Evolutionary conservation across 2,113 vertebrate genomes (phyloP).

Genomic region (Salvelinus namaycush): DNA sequence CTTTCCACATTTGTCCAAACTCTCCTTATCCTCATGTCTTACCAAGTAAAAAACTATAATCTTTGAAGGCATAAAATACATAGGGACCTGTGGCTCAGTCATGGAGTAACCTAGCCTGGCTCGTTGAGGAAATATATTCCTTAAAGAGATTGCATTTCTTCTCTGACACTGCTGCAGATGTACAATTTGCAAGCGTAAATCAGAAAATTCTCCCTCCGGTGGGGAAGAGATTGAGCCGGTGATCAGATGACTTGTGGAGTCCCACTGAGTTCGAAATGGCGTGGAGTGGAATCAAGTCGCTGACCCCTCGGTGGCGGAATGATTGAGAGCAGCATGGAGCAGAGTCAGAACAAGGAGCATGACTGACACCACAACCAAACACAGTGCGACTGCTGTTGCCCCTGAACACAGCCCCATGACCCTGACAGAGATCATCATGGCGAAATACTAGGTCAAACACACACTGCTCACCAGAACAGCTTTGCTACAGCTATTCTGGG

Average conservation of each 20-base stretch:
- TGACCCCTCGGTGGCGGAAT: slow-evolving; percentile 56
- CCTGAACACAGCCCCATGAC: slow-evolving; percentile 44
- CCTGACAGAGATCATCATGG: slow-evolving; percentile 42
- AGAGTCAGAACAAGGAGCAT: slow-evolving; percentile 26
- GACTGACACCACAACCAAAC: slow-evolving; percentile 62
- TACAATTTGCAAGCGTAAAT: slow-evolving; percentile 69
- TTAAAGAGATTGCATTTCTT: slow-evolving; percentile 68
- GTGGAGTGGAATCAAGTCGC: slow-evolving; percentile 55
- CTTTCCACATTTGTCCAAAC: slow-evolving; percentile 11
- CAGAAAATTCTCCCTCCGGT: slow-evolving; percentile 67
- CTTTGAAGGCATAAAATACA: slow-evolving; percentile 34
- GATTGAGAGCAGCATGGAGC: slow-evolving; percentile 68
- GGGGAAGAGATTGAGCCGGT: slow-evolving; percentile 61
- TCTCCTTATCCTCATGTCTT: slow-evolving; percentile 47
- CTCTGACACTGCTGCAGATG: slow-evolving; percentile 63
- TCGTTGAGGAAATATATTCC: slow-evolving; percentile 68
- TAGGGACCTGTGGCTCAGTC: slow-evolving; percentile 43
- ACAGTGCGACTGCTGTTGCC: slow-evolving; percentile 40
- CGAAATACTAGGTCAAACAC: slow-evolving; percentile 60
- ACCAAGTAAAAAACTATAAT: slow-evolving; percentile 27
- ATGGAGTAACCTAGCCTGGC: slow-evolving; percentile 44
- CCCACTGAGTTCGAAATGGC: slow-evolving; percentile 67
- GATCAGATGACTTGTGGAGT: slow-evolving; percentile 66
- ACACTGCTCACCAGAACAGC: slow-evolving; percentile 37
- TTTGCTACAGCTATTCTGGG: not conserved